Percentiles rank a stretch among this genome's conserved stretches.
These are phyloP conservation scores for Andrena hattorfiana DNA, from an alignment of 2,888 invertebrate genomes.

Conservation along the genomic window DNA sequence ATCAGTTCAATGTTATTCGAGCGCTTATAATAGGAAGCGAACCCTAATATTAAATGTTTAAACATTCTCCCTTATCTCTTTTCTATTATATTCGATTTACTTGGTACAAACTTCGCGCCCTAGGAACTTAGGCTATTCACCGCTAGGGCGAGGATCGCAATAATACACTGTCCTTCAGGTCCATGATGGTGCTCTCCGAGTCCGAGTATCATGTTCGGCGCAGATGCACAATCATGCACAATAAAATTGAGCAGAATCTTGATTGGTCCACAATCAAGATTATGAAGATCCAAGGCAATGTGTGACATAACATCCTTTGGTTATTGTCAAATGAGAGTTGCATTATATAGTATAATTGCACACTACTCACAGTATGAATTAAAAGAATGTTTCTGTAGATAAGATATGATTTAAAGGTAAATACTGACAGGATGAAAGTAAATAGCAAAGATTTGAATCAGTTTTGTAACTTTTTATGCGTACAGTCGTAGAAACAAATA, in stretches of 20 bases:
- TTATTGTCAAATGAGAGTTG: constrained; percentile 37
- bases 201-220: constrained; percentile 47
- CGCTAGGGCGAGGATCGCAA: too few species aligned
- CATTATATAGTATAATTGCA: constrained; percentile 33
- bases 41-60: too few species aligned
- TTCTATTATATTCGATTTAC: too few species aligned
- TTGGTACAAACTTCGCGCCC: too few species aligned
- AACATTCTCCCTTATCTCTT: too few species aligned
- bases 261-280: constrained; percentile 55
- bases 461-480: too few species aligned
- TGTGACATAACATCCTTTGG: constrained; percentile 52
- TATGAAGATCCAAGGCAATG: constrained; percentile 50
- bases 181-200: neutral
- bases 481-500: too few species aligned
- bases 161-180: too few species aligned
- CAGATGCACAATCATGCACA: neutral
- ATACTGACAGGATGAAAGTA: neutral
- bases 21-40: too few species aligned
- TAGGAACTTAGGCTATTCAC: too few species aligned
- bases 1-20: too few species aligned
- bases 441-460: too few species aligned
- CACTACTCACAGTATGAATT: neutral
- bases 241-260: constrained; percentile 40
- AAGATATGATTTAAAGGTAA: neutral
- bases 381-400: neutral